Percentiles rank a stretch among this genome's conserved stretches.
These are phyloP conservation scores for Myiopsitta monachus DNA, from an alignment of 2,113 vertebrate genomes.

Conservation along the genomic window DNA sequence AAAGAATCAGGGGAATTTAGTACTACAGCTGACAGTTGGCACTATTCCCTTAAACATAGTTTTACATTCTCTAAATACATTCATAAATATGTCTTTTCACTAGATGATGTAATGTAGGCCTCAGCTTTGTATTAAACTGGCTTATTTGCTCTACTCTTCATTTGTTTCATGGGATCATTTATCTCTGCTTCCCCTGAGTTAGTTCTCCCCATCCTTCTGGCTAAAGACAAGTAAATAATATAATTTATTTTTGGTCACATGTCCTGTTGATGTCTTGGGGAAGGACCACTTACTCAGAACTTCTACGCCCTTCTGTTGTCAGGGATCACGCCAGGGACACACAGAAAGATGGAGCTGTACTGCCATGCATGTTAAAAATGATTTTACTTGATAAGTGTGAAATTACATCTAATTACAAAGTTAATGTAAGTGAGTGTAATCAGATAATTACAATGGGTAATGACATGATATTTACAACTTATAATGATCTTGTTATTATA, in stretches of 20 bases:
- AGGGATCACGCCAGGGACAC: background rate
- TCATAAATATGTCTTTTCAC: background rate
- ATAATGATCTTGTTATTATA: constrained; percentile 63
- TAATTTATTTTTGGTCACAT: background rate
- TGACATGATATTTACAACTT: constrained; percentile 69
- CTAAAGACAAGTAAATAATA: background rate
- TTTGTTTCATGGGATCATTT: background rate
- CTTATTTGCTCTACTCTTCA: background rate
- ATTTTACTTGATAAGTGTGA: constrained; percentile 57
- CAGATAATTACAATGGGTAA: constrained; percentile 72
- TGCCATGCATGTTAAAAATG: background rate
- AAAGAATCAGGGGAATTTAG: background rate
- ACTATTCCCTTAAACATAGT: background rate
- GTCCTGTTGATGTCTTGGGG: background rate
- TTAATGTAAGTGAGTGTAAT: constrained; percentile 74
- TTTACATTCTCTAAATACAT: background rate
- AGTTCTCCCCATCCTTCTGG: background rate
- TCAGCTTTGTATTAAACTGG: background rate
- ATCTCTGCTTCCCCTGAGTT: background rate
- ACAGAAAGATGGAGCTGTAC: background rate
- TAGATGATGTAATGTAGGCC: background rate
- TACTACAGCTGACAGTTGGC: background rate
- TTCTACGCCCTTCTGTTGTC: background rate
- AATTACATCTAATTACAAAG: constrained; percentile 73
- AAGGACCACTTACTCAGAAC: background rate